phyloP scores from a whole-genome alignment of 1,140 invertebrate genomes.

The Augochlora pura region DNA sequence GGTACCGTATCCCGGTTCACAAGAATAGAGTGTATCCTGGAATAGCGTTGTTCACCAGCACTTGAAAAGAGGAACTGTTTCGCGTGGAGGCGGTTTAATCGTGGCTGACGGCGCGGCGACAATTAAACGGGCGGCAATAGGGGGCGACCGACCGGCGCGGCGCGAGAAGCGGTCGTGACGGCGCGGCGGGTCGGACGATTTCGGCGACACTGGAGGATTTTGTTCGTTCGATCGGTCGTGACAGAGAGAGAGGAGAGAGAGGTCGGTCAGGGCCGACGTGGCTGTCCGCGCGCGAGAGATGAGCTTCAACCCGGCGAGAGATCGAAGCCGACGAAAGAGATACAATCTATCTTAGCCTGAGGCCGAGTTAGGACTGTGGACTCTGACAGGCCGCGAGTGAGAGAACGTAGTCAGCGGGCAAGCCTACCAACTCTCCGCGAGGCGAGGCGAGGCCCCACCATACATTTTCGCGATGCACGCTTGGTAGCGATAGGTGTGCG shows the following conservation, averaged over 20 bases:
- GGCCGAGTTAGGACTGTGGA: slow-evolving; percentile 78
- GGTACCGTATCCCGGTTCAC: slow-evolving; percentile 11
- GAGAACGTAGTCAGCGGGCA: slow-evolving; percentile 66
- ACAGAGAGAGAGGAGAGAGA: too few species aligned
- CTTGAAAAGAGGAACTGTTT: slow-evolving; percentile 1
- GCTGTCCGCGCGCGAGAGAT: slow-evolving; percentile 25
- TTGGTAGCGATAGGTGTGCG: slow-evolving; percentile 52
- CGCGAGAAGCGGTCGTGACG: neutral
- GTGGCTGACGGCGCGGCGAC: too few species aligned
- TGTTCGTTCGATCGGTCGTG: slow-evolving; percentile 37
- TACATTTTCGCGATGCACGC: slow-evolving; percentile 51
- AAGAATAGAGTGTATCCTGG: slow-evolving; percentile 14
- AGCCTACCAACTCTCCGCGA: slow-evolving; percentile 55
- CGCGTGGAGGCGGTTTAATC: neutral
- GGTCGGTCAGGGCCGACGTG: slow-evolving; percentile 12
- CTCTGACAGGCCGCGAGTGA: slow-evolving; percentile 66
- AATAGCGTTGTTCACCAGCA: slow-evolving; percentile 22
- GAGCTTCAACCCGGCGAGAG: slow-evolving; percentile 52
- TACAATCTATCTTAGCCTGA: slow-evolving; percentile 78
- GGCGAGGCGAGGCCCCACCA: slow-evolving; percentile 41
- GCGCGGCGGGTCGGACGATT: neutral
- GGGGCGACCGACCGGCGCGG: neutral
- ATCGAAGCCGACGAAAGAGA: too few species aligned
- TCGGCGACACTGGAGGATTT: neutral
- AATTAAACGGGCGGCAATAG: neutral